Evolutionary conservation across 2,888 invertebrate genomes (phyloP), one percentile per base, ranked within the genome.

Genomic region (Polymixis lichenea): DNA sequence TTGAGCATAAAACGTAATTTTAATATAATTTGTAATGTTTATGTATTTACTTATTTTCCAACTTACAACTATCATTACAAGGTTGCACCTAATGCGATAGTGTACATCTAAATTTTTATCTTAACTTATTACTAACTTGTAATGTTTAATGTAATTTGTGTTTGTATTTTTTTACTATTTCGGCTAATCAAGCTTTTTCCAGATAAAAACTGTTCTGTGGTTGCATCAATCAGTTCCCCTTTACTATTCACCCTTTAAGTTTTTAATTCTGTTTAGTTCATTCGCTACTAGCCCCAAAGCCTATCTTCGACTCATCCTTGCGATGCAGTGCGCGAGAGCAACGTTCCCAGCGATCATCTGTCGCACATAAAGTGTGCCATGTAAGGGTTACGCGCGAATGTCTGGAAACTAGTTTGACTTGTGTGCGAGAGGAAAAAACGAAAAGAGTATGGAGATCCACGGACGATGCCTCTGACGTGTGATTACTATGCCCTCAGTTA

Each of bases 351-450:
- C 76, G 78, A 81, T 82, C 76, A 81, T 81, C 87, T 80, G 73
- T 71, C 67, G 80, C 83, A 72, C 78, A 85, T 84, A 78, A 85
- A 83, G 72, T 67, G 69, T 72, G 67, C 85, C 89, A 84, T 87
- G 84, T 88, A 84, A 84, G 88, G 87, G 76, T 86, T 85, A 85
- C 78, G 77, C 65, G 78, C 70, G 71, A 82, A 82, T 82, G 74
- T 78, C 78, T 74, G 61, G 51, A 51, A 86, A 89, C 89, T 89
- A 89, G 89, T 89, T 88, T 87, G 84, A 86, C 89, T 86, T 79
- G 88, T 85, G 75, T 73, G 77, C 74, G 68, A 68, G 60, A 75
- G 43, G 80, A 89, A 84, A 87, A 73, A 78, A 74, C 61, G 32
- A 68, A 70, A 78, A 69, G 58, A 68, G 56, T 77, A 82, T 69